phyloP scores from a whole-genome alignment of 2,797 vertebrate genomes.

The Anniella stebbinsi region DNA sequence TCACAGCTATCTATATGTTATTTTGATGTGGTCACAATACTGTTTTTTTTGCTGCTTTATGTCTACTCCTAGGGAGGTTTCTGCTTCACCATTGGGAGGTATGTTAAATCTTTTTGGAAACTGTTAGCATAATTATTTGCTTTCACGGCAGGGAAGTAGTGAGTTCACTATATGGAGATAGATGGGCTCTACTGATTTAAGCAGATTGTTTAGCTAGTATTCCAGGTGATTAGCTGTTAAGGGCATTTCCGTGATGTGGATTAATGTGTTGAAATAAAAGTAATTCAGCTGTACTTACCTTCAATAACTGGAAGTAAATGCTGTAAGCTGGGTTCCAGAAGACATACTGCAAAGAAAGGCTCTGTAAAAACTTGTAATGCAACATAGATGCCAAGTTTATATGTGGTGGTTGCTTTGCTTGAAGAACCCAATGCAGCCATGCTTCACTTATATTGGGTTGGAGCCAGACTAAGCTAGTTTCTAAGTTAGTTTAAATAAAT shows the following conservation, averaged over 20 bases:
- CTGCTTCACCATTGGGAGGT: neutral
- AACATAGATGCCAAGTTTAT: neutral
- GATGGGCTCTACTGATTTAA: neutral
- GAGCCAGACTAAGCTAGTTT: neutral
- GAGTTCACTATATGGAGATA: neutral
- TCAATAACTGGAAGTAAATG: neutral
- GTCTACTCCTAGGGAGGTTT: neutral
- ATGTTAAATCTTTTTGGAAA: neutral
- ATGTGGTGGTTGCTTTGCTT: neutral
- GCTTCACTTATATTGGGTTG: neutral
- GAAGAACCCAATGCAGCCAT: neutral
- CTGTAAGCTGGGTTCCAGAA: neutral
- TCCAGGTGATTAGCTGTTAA: neutral
- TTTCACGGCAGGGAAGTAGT: neutral
- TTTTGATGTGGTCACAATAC: neutral
- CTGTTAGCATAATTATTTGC: neutral
- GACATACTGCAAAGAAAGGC: neutral
- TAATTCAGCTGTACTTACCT: neutral
- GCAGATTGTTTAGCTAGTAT: neutral
- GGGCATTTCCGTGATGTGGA: neutral
- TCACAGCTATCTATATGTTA: neutral
- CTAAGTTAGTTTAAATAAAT: neutral
- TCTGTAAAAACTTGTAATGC: neutral
- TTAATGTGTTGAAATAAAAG: neutral
- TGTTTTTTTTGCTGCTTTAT: neutral